These are phyloP conservation scores for Notolabrus celidotus DNA, from an alignment of 2,797 vertebrate genomes.

Conservation along the genomic window DNA sequence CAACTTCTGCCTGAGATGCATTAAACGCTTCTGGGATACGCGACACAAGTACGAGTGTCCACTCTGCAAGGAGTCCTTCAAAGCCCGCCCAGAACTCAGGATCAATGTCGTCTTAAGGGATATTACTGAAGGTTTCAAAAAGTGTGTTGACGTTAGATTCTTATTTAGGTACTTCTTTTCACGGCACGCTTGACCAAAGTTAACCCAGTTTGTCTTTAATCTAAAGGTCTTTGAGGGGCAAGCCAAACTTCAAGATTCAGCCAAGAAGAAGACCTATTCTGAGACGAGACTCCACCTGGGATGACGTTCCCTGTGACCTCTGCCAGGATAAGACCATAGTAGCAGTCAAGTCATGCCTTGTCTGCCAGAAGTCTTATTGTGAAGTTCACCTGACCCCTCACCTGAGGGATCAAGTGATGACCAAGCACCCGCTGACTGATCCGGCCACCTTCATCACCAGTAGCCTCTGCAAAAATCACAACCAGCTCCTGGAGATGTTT, in stretches of 20 bases:
- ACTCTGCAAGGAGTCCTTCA: constrained; percentile 68
- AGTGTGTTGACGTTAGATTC: background rate
- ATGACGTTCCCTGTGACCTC: constrained; percentile 42
- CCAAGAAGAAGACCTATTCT: fast-evolving
- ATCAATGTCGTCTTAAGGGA: constrained; percentile 61
- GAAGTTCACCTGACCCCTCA: constrained; percentile 46
- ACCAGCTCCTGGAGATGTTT: constrained; percentile 42
- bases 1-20: constrained; percentile 70
- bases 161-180: background rate
- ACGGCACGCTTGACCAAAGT: background rate
- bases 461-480: constrained; percentile 49
- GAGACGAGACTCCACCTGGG: fast-evolving
- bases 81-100: constrained; percentile 38
- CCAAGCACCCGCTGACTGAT: constrained; percentile 52
- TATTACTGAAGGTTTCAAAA: constrained; percentile 55
- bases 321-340: background rate
- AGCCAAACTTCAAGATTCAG: background rate
- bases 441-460: constrained; percentile 36
- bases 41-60: constrained; percentile 49
- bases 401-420: constrained; percentile 35
- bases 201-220: background rate
- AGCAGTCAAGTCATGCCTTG: constrained; percentile 58
- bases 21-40: constrained; percentile 58
- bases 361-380: constrained; percentile 59
- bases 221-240: constrained; percentile 36